Evolutionary conservation across 2,113 vertebrate species (phyloP).

Genomic region (Mirza zaza): DNA sequence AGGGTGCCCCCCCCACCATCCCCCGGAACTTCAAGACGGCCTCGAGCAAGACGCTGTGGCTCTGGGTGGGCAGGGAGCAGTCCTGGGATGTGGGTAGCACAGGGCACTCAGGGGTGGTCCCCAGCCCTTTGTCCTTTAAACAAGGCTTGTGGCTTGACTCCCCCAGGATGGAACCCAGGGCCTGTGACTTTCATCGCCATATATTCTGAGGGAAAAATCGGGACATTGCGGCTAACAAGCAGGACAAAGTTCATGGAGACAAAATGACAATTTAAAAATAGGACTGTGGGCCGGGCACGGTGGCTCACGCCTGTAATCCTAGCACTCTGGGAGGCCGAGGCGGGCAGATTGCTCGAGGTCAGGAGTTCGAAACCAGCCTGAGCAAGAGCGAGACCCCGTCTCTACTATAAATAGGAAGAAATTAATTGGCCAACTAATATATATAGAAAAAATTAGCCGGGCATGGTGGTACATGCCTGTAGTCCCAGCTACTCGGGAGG

Average conservation of each 20-base stretch:
- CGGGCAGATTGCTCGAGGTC: too few relatives aligned
- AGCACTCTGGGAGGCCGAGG: too few relatives aligned
- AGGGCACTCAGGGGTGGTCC: neutral
- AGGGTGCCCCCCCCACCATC: neutral
- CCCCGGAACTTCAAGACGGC: neutral
- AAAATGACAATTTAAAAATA: neutral
- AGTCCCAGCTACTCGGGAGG: too few relatives aligned
- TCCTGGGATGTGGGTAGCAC: neutral
- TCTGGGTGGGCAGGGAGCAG: neutral
- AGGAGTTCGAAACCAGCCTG: too few relatives aligned
- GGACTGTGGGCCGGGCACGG: neutral
- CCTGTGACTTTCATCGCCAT: neutral
- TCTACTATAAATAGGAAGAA: too few relatives aligned
- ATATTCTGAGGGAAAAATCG: neutral
- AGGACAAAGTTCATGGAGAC: neutral
- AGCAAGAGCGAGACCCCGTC: too few relatives aligned
- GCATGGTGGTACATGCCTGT: too few relatives aligned
- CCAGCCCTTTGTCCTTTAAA: too few relatives aligned
- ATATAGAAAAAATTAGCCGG: too few relatives aligned
- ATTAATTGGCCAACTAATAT: too few relatives aligned
- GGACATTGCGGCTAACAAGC: neutral
- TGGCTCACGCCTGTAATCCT: too few relatives aligned
- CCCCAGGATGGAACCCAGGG: neutral
- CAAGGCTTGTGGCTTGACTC: neutral
- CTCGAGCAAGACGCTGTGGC: neutral